These are phyloP conservation scores for Dione juno DNA, from an alignment of 2,888 invertebrate species.

Conservation along the genomic window DNA sequence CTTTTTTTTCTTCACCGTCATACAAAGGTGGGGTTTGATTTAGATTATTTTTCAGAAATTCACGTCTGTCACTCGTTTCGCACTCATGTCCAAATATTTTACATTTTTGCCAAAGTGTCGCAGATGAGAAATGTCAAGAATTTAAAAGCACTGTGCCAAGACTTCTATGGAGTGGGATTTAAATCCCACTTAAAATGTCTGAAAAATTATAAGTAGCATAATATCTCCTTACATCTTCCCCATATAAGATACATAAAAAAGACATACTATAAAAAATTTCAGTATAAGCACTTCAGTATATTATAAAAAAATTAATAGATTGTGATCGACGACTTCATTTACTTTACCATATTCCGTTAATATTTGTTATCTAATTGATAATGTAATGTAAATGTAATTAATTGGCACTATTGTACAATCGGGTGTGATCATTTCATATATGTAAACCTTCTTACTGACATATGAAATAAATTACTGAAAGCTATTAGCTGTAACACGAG, in stretches of 20 bases:
- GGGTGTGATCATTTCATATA: slow-evolving; percentile 29
- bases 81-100: no score
- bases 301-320: background rate
- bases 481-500: slow-evolving; percentile 54
- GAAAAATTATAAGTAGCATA: no score
- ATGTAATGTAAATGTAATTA: background rate
- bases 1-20: slow-evolving; percentile 42
- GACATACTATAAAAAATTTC: no score
- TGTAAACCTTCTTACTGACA: slow-evolving; percentile 45
- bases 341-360: background rate
- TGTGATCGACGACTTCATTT: background rate
- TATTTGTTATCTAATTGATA: slow-evolving; percentile 2
- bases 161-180: no score
- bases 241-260: no score
- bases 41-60: background rate
- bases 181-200: no score
- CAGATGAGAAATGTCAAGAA: no score
- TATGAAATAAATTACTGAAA: slow-evolving; percentile 53
- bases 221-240: no score
- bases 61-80: background rate
- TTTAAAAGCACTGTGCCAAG: no score
- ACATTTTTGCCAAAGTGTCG: no score
- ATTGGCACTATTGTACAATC: background rate
- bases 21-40: slow-evolving; percentile 17
- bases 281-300: no score